These are phyloP conservation scores for Volucella bombylans DNA, from an alignment of 2,888 invertebrate genomes.

Conservation along the genomic window DNA sequence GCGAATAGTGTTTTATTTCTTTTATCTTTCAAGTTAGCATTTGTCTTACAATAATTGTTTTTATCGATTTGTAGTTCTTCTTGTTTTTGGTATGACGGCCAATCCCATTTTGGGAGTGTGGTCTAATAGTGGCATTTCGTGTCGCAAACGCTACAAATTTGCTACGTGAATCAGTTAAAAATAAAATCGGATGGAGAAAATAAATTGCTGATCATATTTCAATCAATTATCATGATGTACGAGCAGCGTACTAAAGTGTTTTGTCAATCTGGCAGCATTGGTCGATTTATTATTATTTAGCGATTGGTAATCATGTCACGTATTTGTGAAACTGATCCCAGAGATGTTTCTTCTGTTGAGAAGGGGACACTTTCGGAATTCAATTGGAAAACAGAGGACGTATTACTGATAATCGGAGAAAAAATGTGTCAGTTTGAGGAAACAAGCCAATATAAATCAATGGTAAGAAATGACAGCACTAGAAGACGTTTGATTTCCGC, in stretches of 20 bases:
- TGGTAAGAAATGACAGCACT: not conserved
- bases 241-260: slow-evolving; percentile 35
- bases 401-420: not conserved
- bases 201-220: slow-evolving; percentile 60
- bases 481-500: too few relatives aligned
- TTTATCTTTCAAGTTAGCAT: not conserved
- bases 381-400: not conserved
- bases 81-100: slow-evolving; percentile 33
- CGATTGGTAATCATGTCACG: slow-evolving; percentile 60
- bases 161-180: slow-evolving; percentile 5
- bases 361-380: not conserved
- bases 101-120: slow-evolving; percentile 44
- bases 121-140: slow-evolving; percentile 4
- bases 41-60: slow-evolving; percentile 11
- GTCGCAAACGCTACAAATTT: slow-evolving; percentile 14
- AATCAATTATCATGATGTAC: slow-evolving; percentile 60
- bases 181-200: slow-evolving; percentile 16
- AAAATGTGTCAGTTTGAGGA: not conserved
- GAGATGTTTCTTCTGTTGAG: slow-evolving; percentile 10
- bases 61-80: slow-evolving; percentile 26
- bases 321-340: slow-evolving; percentile 28
- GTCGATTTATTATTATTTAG: slow-evolving; percentile 60
- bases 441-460: not conserved
- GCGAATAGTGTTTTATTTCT: slow-evolving; percentile 1
- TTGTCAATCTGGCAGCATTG: slow-evolving; percentile 58